A percentile compares a stretch with the other conserved stretches of the same genome.
These are phyloP conservation scores for Danio kyathit DNA, from an alignment of 2,797 vertebrate species.

Conservation along the genomic window DNA sequence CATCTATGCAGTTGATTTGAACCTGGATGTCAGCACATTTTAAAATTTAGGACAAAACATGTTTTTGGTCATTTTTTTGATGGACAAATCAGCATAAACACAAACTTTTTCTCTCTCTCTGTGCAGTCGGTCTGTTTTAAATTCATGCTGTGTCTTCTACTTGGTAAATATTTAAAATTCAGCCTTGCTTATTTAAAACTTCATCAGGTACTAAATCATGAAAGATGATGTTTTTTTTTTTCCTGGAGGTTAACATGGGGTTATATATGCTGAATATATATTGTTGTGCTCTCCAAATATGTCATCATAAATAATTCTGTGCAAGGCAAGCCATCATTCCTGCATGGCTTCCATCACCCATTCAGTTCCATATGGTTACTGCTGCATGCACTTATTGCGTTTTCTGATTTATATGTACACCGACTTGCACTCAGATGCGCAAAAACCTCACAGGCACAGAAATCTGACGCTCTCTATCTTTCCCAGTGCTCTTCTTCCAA, in stretches of 20 bases:
- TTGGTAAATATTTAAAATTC: background rate
- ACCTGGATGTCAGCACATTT: background rate
- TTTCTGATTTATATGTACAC: slow-evolving; percentile 31
- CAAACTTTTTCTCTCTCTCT: background rate
- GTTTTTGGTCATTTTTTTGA: background rate
- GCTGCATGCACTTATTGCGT: slow-evolving; percentile 26
- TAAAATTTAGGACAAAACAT: no score
- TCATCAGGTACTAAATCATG: background rate
- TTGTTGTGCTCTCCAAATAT: slow-evolving; percentile 7
- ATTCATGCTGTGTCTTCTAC: background rate
- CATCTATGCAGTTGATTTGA: background rate
- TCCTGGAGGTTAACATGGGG: background rate
- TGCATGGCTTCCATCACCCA: slow-evolving; percentile 24
- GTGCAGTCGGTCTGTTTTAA: background rate
- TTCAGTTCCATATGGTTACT: slow-evolving; percentile 35
- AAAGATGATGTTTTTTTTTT: background rate
- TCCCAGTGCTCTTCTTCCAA: slow-evolving; percentile 16
- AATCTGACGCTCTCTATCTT: background rate
- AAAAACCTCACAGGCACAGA: background rate
- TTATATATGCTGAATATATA: background rate
- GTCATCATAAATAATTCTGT: slow-evolving; percentile 31
- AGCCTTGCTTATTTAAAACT: background rate
- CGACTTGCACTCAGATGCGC: background rate
- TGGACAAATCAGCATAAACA: background rate
- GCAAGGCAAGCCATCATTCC: background rate